Evolutionary conservation across 2,797 vertebrate species (phyloP).

Genomic region (Sphenopsis melanotis): DNA sequence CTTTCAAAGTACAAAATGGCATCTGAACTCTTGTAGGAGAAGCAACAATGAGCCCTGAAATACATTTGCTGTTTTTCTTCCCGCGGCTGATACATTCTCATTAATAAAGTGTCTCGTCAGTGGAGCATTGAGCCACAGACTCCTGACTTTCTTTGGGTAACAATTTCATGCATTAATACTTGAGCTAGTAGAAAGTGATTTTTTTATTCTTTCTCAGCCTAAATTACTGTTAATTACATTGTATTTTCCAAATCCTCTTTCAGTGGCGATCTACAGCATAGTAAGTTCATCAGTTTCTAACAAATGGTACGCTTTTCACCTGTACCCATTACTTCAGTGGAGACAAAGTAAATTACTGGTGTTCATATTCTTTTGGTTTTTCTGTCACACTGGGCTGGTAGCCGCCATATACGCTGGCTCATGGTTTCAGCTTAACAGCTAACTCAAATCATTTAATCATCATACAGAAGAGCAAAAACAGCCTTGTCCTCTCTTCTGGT

Average conservation of each 20-base stretch:
- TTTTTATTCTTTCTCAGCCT: not conserved
- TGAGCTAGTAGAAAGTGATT: not conserved
- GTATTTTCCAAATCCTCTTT: not conserved
- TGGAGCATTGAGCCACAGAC: not conserved
- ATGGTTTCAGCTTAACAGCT: not conserved
- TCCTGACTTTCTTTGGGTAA: not conserved
- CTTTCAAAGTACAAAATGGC: not conserved
- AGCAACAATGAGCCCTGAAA: not conserved
- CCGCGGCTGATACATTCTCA: accelerated
- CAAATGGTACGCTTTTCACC: not conserved
- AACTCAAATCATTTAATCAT: not conserved
- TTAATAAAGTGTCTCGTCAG: not conserved
- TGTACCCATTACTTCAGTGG: not conserved
- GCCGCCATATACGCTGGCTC: not conserved
- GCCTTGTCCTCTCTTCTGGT: not conserved
- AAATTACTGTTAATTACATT: not conserved
- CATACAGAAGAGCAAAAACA: not conserved
- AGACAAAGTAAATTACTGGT: not conserved
- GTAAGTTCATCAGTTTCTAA: not conserved
- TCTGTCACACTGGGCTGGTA: not conserved
- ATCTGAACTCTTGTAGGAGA: not conserved
- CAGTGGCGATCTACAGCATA: accelerated
- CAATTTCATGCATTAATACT: accelerated
- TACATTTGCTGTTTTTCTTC: accelerated
- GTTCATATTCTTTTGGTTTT: not conserved